Conservation (phyloP, 2,113 vertebrate genomes). For the Pampusana beccarii region DNA sequence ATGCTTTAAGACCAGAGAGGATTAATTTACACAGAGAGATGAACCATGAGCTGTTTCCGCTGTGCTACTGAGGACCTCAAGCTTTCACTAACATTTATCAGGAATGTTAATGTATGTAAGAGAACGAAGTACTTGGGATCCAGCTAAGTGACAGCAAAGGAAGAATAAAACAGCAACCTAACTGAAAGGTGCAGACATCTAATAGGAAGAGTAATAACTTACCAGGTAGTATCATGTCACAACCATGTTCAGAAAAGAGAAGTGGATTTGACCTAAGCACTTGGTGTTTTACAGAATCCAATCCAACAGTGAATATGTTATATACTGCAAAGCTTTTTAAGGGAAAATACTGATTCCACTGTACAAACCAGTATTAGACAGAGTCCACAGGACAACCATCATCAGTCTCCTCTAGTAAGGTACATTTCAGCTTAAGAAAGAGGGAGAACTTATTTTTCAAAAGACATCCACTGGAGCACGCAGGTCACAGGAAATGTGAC, state of each 20-base stretch:
- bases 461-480: neutral
- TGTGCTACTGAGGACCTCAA: neutral
- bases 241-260: neutral
- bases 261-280: neutral
- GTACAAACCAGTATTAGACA: neutral
- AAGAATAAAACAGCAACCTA: neutral
- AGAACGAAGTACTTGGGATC: neutral
- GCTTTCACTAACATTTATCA: neutral
- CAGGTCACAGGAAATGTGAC: neutral
- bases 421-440: neutral
- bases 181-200: neutral
- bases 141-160: neutral
- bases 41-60: neutral
- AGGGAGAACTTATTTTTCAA: neutral
- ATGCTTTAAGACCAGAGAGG: neutral
- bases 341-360: neutral
- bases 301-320: neutral
- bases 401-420: neutral
- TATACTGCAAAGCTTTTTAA: neutral
- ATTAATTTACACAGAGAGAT: neutral
- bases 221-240: neutral
- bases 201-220: neutral
- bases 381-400: accelerated
- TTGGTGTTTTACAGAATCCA: neutral
- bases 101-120: neutral